These are phyloP conservation scores for Hypercompe scribonia DNA, from an alignment of 2,888 invertebrate genomes.

Conservation along the genomic window DNA sequence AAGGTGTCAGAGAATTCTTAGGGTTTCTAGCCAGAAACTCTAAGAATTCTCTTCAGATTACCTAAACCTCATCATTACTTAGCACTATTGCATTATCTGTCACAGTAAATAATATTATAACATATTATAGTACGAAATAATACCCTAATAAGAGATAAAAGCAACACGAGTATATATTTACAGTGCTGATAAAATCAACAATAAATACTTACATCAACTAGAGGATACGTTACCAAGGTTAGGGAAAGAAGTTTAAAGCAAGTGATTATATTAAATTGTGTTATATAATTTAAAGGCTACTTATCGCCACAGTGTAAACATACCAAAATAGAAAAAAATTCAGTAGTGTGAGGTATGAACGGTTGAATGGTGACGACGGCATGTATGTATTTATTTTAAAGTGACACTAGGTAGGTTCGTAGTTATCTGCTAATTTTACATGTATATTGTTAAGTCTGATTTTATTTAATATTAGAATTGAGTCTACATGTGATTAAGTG, in stretches of 20 bases:
- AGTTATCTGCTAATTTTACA: not conserved
- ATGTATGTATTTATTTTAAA: not conserved
- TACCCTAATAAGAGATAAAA: not conserved
- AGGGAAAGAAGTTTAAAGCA: not conserved
- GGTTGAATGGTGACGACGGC: not conserved
- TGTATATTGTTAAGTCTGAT: not conserved
- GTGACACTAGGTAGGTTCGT: not conserved
- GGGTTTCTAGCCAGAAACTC: too few relatives aligned
- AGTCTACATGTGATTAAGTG: not conserved
- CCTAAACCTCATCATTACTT: not conserved
- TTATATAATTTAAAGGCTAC: conserved; percentile 2
- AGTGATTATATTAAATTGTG: conserved; percentile 6
- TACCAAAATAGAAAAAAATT: not conserved
- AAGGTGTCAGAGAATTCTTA: too few relatives aligned
- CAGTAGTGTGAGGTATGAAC: not conserved
- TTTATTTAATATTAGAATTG: not conserved
- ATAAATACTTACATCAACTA: conserved; percentile 2
- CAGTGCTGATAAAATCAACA: conserved; percentile 7
- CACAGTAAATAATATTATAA: not conserved
- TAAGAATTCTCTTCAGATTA: not conserved
- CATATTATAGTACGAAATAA: not conserved
- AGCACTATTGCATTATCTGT: not conserved
- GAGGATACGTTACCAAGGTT: conserved; percentile 8
- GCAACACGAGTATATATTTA: not conserved
- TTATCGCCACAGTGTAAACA: not conserved